A percentile compares a stretch with the other conserved stretches of the same genome.
Evolutionary conservation across 2,113 vertebrate genomes (phyloP).

Genomic region (Equus quagga): DNA sequence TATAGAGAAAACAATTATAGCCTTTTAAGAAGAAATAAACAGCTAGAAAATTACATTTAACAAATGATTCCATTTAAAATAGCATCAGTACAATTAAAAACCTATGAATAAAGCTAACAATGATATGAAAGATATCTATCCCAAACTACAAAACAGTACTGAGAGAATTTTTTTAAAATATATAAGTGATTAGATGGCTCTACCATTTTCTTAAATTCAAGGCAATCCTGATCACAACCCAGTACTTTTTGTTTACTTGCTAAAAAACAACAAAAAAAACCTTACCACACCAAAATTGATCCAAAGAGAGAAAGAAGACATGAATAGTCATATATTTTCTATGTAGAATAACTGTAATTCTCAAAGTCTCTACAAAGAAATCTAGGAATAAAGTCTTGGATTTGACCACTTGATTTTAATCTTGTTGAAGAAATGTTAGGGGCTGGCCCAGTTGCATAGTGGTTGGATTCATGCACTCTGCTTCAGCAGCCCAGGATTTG

Average conservation of each 20-base stretch:
- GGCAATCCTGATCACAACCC: neutral
- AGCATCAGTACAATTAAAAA: neutral
- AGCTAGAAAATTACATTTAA: neutral
- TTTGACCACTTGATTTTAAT: neutral
- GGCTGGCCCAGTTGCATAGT: too few relatives aligned
- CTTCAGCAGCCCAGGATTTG: too few relatives aligned
- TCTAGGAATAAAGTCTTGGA: neutral
- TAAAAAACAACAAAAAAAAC: neutral
- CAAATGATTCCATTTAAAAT: neutral
- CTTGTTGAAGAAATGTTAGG: neutral
- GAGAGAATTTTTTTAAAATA: neutral
- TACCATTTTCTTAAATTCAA: neutral
- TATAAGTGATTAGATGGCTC: neutral
- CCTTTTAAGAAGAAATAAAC: neutral
- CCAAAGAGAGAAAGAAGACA: neutral
- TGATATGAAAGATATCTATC: neutral
- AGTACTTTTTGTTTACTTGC: neutral
- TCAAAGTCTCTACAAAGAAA: neutral
- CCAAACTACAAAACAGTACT: neutral
- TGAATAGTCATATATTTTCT: neutral
- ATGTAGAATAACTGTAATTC: neutral
- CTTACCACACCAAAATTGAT: neutral
- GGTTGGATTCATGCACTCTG: too few relatives aligned
- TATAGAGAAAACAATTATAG: neutral
- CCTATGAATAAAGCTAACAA: neutral